Percentiles rank a stretch among this genome's conserved stretches.
These are phyloP conservation scores for Megaceryle alcyon DNA, from an alignment of 2,797 vertebrate species.

Conservation along the genomic window DNA sequence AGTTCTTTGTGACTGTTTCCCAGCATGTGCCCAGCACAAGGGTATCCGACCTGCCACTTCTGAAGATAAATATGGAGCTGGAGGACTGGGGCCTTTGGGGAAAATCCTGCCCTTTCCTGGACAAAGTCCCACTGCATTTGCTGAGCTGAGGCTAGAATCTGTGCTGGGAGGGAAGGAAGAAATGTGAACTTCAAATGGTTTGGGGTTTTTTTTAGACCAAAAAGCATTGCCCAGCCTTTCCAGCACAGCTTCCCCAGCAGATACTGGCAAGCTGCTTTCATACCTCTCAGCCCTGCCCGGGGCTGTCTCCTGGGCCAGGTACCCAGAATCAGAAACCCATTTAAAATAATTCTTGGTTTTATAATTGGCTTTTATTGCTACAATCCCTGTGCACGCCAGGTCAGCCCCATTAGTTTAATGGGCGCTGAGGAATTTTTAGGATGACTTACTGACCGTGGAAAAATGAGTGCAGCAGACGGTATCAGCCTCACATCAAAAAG, in stretches of 20 bases:
- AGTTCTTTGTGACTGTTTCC: slow-evolving; percentile 11
- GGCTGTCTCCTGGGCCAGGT: not conserved
- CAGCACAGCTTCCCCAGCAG: not conserved
- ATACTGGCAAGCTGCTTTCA: not conserved
- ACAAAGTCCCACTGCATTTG: not conserved
- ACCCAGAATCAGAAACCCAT: slow-evolving; percentile 5
- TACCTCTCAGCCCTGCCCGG: not conserved
- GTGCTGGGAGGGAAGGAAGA: not conserved
- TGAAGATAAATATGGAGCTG: slow-evolving; percentile 17
- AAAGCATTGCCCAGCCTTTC: not conserved
- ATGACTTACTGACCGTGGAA: slow-evolving; percentile 53
- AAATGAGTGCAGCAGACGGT: not conserved
- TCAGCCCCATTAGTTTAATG: slow-evolving; percentile 55
- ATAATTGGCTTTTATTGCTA: slow-evolving; percentile 25
- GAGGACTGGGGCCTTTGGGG: not conserved
- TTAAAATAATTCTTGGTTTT: not conserved
- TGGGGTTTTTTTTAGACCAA: not conserved
- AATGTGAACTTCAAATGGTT: not conserved
- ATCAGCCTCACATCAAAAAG: slow-evolving; percentile 45
- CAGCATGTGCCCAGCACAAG: not conserved
- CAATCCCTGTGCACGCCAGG: not conserved
- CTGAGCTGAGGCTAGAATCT: not conserved
- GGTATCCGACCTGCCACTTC: not conserved
- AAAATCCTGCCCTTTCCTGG: slow-evolving; percentile 46
- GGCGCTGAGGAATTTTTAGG: slow-evolving; percentile 54